These are phyloP conservation scores for Erythrocebus patas DNA, from an alignment of 2,113 vertebrate genomes.

Conservation along the genomic window DNA sequence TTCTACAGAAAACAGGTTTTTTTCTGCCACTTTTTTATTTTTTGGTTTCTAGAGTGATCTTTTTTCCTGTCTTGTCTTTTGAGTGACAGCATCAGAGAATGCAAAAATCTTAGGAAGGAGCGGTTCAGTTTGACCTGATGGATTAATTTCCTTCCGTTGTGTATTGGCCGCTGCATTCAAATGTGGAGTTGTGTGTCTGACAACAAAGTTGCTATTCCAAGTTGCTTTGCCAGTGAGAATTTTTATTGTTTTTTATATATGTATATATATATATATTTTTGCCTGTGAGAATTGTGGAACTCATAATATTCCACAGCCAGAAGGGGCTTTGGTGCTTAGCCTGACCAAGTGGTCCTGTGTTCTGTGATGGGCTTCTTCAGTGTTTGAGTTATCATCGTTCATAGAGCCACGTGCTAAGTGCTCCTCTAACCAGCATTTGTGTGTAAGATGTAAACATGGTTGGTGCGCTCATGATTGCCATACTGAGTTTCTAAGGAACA, in stretches of 20 bases:
- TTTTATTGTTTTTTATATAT: too few species aligned
- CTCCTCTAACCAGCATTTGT: not conserved
- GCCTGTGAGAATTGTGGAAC: not conserved
- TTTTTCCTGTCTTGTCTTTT: not conserved
- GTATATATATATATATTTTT: not conserved
- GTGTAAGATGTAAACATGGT: not conserved
- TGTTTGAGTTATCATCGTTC: not conserved
- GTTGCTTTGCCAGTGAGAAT: not conserved
- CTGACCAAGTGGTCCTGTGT: too few species aligned
- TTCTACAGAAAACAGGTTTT: conserved; percentile 34
- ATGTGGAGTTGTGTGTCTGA: not conserved
- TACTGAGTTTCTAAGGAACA: not conserved
- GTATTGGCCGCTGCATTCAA: not conserved
- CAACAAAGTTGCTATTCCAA: not conserved
- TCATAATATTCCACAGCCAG: not conserved
- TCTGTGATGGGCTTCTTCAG: not conserved
- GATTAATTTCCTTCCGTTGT: not conserved
- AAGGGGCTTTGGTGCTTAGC: not conserved
- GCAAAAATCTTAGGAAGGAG: not conserved
- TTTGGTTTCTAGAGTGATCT: not conserved
- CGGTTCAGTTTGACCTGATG: not conserved
- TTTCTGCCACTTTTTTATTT: not conserved
- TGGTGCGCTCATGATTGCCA: rapidly evolving
- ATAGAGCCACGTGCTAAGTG: not conserved
- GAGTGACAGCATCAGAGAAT: not conserved